These are phyloP conservation scores for Liodrosophila aerea DNA, from an alignment of 2,888 invertebrate species.

Conservation along the genomic window DNA sequence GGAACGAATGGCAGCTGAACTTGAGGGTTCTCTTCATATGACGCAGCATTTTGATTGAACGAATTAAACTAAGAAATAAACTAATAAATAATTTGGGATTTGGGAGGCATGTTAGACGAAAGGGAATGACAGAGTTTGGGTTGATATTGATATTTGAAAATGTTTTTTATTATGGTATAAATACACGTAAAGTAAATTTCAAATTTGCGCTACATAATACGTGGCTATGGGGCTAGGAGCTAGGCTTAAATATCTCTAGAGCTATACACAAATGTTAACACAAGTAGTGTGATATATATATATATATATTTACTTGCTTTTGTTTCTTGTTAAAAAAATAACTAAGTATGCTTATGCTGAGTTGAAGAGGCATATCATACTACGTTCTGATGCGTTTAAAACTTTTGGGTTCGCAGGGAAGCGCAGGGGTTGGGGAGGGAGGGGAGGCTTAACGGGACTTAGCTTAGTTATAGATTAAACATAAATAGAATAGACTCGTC, in stretches of 20 bases:
- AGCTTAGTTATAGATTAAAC: constrained; percentile 58
- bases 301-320: neutral
- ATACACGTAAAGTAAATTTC: constrained; percentile 46
- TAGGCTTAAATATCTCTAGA: constrained; percentile 63
- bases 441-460: constrained; percentile 8
- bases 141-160: constrained; percentile 31
- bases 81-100: too few relatives aligned
- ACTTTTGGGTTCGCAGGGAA: constrained; percentile 65
- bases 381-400: constrained; percentile 47
- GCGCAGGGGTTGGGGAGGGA: constrained; percentile 39
- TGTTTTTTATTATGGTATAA: constrained; percentile 61
- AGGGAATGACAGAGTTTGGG: too few relatives aligned
- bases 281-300: constrained; percentile 23
- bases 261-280: constrained; percentile 64
- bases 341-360: constrained; percentile 34
- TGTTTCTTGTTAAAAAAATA: constrained; percentile 24
- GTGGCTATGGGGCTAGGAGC: constrained; percentile 65
- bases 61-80: too few relatives aligned
- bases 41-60: too few relatives aligned
- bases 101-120: too few relatives aligned
- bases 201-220: constrained; percentile 71
- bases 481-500: constrained; percentile 52
- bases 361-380: constrained; percentile 3
- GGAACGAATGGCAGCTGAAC: neutral
- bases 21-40: too few relatives aligned